phyloP scores from a whole-genome alignment of 2,888 invertebrate species.

The Hyposoter dolosus region DNA sequence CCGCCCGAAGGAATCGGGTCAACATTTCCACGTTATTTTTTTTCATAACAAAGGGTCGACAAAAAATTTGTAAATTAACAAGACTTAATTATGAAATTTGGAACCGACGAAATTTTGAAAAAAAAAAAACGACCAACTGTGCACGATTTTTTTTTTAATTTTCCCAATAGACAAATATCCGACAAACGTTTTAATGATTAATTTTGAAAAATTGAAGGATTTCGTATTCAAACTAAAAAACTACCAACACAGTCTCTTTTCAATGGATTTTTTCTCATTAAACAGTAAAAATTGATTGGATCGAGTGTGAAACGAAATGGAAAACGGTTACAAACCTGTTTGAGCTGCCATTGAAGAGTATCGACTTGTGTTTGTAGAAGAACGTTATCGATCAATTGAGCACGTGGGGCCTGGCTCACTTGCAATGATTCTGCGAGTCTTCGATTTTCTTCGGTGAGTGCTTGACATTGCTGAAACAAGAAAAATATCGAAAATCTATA shows the following conservation, averaged over 20 bases:
- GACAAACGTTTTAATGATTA: too few relatives aligned
- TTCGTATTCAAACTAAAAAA: too few relatives aligned
- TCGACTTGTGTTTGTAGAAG: slow-evolving; percentile 89
- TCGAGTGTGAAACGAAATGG: not conserved
- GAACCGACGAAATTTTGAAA: too few relatives aligned
- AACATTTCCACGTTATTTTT: too few relatives aligned
- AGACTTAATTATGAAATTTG: too few relatives aligned
- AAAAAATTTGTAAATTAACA: too few relatives aligned
- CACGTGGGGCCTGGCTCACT: slow-evolving; percentile 81
- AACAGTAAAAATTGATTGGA: not conserved
- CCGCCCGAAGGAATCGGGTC: too few relatives aligned
- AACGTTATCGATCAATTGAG: slow-evolving; percentile 87
- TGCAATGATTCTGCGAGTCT: slow-evolving; percentile 81
- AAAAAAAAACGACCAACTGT: too few relatives aligned
- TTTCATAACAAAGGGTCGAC: too few relatives aligned
- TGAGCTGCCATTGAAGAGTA: slow-evolving; percentile 90
- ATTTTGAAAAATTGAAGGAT: not conserved
- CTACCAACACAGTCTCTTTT: not conserved
- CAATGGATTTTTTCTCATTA: not conserved
- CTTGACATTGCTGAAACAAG: slow-evolving; percentile 84
- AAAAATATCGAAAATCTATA: not conserved
- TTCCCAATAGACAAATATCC: too few relatives aligned
- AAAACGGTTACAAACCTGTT: slow-evolving; percentile 87
- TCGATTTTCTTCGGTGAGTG: slow-evolving; percentile 84
- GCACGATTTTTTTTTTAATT: too few relatives aligned